Evolutionary conservation across 2,113 vertebrate genomes (phyloP), one percentile per base, ranked within the genome.

Genomic region (Carollia perspicillata): DNA sequence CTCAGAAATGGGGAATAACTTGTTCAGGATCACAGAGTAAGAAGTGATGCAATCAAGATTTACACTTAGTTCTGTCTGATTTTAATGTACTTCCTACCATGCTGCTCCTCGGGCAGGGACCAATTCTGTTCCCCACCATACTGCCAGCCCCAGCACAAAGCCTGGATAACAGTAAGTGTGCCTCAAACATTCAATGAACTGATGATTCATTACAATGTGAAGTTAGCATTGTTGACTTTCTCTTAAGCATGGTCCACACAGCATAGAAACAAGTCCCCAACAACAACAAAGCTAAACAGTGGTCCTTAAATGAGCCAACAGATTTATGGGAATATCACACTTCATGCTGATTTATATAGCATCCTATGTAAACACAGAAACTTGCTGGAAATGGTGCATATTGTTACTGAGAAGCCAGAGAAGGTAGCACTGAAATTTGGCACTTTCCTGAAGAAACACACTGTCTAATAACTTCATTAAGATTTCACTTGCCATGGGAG

Each of bases 291-390:
- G 55, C 42, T 53, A 28, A 51, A 77, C 14, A 30, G 49, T 42
- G 1, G 44, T 22, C n/a, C 30, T 55, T 66, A 37, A 12, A 63
- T 14, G 4, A 81, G 37, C 13, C 26, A 12, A 10, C 6, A 75
- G 35, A 58, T 55, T 44, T 63, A 23, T 4, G 17, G 33, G 18
- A 78, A 44, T 33, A 8, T 47, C 55, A 51, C n/a, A 42, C 8
- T 42, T 72, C 20, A 47, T 0, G 1, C 0, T 44, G 33, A 74
- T 35, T n/a, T 40, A 33, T 0, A 2, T 0, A 30, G 63, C 35
- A 16, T 47, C 10, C 49, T 22, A 3, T 18, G 7, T 26, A 22
- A 63, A 65, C 23, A 53, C 9, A 33, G 3, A 13, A 40, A 23
- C 55, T 60, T 84, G 23, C 30, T 69, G 8, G n/a, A 53, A 74